These are phyloP conservation scores for Panurus biarmicus DNA, from an alignment of 2,113 vertebrate genomes.

Conservation along the genomic window DNA sequence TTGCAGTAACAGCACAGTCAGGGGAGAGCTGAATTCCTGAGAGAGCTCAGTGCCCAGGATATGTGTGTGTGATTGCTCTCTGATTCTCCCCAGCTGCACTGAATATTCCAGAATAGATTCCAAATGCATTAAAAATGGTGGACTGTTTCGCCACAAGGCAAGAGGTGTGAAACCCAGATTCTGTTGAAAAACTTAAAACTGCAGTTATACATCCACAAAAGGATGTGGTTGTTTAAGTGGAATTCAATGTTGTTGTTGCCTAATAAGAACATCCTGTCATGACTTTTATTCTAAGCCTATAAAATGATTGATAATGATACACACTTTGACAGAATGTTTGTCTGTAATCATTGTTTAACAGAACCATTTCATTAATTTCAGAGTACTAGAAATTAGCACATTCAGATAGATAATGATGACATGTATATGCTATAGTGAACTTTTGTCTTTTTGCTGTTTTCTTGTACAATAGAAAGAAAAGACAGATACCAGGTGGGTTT, in stretches of 20 bases:
- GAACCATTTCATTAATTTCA: slow-evolving; percentile 5
- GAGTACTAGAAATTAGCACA: background rate
- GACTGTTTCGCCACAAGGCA: background rate
- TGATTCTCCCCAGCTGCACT: background rate
- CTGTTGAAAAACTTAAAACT: background rate
- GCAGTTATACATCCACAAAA: background rate
- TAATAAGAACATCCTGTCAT: background rate
- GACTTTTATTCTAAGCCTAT: background rate
- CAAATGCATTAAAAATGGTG: background rate
- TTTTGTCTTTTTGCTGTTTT: background rate
- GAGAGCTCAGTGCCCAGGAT: background rate
- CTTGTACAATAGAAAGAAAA: background rate
- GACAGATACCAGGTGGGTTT: background rate
- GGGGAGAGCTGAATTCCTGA: background rate
- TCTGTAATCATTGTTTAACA: background rate
- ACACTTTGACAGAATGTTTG: background rate
- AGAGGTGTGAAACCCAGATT: background rate
- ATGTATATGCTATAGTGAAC: background rate
- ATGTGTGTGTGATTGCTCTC: background rate
- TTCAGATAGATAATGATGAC: background rate
- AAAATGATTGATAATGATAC: background rate
- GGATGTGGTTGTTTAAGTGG: background rate
- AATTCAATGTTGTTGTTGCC: background rate
- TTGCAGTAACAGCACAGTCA: background rate
- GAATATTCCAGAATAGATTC: background rate